A percentile compares a stretch with the other conserved stretches of the same genome.
Evolutionary conservation across 1,140 invertebrate species (phyloP).

Genomic region (Capitella teleta): DNA sequence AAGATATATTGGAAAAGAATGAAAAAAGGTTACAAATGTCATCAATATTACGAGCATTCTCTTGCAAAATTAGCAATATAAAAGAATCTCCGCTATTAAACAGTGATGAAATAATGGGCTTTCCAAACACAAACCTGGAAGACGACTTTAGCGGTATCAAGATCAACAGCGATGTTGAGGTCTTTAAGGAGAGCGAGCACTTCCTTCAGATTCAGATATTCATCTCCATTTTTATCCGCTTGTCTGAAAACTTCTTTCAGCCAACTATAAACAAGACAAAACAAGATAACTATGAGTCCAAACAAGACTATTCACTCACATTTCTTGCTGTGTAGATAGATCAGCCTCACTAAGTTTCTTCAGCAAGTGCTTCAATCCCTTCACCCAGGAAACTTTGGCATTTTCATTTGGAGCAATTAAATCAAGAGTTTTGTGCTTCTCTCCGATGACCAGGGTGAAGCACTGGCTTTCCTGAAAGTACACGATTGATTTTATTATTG

Average conservation of each 20-base stretch:
- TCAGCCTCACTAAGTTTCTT: slow-evolving; percentile 5
- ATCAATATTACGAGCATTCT: no score
- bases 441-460: slow-evolving; percentile 44
- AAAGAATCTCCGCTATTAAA: no score
- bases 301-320: neutral
- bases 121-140: slow-evolving; percentile 32
- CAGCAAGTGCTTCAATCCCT: slow-evolving; percentile 35
- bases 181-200: slow-evolving; percentile 38
- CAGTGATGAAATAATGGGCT: slow-evolving; percentile 4
- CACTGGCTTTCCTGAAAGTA: slow-evolving; percentile 41
- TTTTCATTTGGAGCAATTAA: slow-evolving; percentile 39
- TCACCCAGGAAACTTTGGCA: slow-evolving; percentile 44
- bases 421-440: slow-evolving; percentile 40
- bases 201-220: slow-evolving; percentile 42
- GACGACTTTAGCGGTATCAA: slow-evolving; percentile 27
- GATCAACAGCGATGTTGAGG: slow-evolving; percentile 41
- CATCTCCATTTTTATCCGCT: slow-evolving; percentile 44
- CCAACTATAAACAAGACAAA: slow-evolving; percentile 31
- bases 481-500: no score
- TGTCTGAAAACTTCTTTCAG: slow-evolving; percentile 41
- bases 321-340: slow-evolving; percentile 5
- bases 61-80: no score
- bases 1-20: no score
- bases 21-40: no score
- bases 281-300: neutral